A percentile compares a stretch with the other conserved stretches of the same genome.
phyloP scores from a whole-genome alignment of 2,888 invertebrate species.

The Stenoptilia bipunctidactyla region DNA sequence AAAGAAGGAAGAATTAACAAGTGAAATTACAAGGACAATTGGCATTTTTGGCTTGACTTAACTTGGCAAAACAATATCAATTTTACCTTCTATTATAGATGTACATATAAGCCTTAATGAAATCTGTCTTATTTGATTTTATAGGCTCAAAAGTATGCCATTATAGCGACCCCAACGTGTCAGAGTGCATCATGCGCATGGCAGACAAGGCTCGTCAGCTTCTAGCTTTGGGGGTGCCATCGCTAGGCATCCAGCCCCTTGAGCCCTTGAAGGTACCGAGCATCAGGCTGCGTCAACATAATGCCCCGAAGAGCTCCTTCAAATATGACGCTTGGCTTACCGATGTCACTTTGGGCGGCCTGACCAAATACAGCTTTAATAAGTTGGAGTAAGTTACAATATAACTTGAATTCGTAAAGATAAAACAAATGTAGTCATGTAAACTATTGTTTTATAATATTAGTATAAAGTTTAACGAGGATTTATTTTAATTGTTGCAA shows the following conservation, averaged over 20 bases:
- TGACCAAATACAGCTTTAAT: slow-evolving; percentile 62
- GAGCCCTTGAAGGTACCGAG: slow-evolving; percentile 72
- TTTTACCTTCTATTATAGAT: too few species aligned
- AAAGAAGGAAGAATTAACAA: too few species aligned
- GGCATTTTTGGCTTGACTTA: too few species aligned
- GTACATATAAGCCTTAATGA: too few species aligned
- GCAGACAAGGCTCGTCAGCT: slow-evolving; percentile 64
- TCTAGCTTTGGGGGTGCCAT: slow-evolving; percentile 69
- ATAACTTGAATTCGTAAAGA: too few species aligned
- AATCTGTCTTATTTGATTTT: too few species aligned
- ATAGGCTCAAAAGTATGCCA: slow-evolving; percentile 45
- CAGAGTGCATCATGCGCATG: slow-evolving; percentile 65
- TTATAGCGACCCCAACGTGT: slow-evolving; percentile 68
- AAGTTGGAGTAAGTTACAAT: slow-evolving; percentile 62
- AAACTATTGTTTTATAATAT: too few species aligned
- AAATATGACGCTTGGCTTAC: slow-evolving; percentile 67
- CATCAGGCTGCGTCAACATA: slow-evolving; percentile 69
- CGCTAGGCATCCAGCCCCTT: slow-evolving; percentile 68
- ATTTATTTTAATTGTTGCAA: too few species aligned
- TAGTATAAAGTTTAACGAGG: too few species aligned
- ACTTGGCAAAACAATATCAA: too few species aligned
- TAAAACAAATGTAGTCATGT: too few species aligned
- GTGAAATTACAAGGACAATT: too few species aligned
- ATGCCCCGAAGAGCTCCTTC: slow-evolving; percentile 51
- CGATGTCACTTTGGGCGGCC: slow-evolving; percentile 52